phyloP scores from a whole-genome alignment of 2,113 vertebrate species.

The zebrafish (Danio rerio) region GRCz12tu NC_133195.1:40291001-40291500 shows the following conservation, averaged over 20 bases:
- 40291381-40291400: no score
- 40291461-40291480: no score
- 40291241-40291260: background rate
- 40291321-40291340: no score
- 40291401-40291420: no score
- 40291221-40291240: background rate
- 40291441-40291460: no score
- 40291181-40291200: conserved; percentile 6
- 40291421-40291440: no score
- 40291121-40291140: conserved; percentile 5
- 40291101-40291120: conserved; percentile 31
- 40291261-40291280: background rate
- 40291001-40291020: conserved; percentile 39
- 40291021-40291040: conserved; percentile 48
- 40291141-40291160: background rate
- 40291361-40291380: no score
- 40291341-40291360: no score
- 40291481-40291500: no score
- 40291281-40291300: no score
- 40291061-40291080: conserved; percentile 59
- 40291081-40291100: conserved; percentile 37
- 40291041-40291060: conserved; percentile 50
- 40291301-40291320: no score
- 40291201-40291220: background rate
- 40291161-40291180: conserved; percentile 23